Percentiles rank a stretch among this genome's conserved stretches.
phyloP scores from a whole-genome alignment of 2,888 invertebrate species.

The Hipparchia sbordonii region DNA sequence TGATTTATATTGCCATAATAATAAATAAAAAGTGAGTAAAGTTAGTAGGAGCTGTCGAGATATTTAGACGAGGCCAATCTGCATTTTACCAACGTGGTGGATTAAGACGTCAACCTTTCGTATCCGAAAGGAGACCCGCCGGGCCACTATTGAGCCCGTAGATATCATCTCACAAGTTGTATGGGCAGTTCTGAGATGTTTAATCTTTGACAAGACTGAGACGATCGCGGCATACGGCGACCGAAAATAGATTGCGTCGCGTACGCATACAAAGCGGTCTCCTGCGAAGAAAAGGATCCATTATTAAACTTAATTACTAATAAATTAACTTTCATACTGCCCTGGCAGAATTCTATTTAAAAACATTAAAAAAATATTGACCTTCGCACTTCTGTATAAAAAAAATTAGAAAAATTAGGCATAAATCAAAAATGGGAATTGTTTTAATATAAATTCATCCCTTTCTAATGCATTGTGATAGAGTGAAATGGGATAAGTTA shows the following conservation, averaged over 20 bases:
- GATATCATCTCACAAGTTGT: background rate
- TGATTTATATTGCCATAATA: too few relatives aligned
- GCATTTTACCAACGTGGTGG: too few relatives aligned
- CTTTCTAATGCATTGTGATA: conserved; percentile 35
- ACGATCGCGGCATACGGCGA: conserved; percentile 60
- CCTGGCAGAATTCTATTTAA: background rate
- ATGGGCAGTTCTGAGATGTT: conserved; percentile 38
- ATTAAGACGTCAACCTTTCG: too few relatives aligned
- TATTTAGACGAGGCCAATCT: too few relatives aligned
- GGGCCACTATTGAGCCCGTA: too few relatives aligned
- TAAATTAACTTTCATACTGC: conserved; percentile 17
- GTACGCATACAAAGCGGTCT: conserved; percentile 61
- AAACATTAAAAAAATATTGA: background rate
- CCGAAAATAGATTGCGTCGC: conserved; percentile 71
- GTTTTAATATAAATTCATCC: conserved; percentile 27
- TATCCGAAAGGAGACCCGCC: too few relatives aligned
- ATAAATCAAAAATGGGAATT: conserved; percentile 18
- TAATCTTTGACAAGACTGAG: conserved; percentile 70
- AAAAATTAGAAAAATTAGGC: background rate
- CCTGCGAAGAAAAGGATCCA: conserved; percentile 55
- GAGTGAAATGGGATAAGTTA: conserved; percentile 47
- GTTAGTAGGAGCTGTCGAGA: too few relatives aligned
- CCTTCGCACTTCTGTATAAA: background rate
- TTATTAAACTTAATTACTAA: conserved; percentile 19
- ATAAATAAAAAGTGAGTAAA: too few relatives aligned